These are phyloP conservation scores for Chrysotoxum bicinctum DNA, from an alignment of 2,888 invertebrate genomes.

Conservation along the genomic window DNA sequence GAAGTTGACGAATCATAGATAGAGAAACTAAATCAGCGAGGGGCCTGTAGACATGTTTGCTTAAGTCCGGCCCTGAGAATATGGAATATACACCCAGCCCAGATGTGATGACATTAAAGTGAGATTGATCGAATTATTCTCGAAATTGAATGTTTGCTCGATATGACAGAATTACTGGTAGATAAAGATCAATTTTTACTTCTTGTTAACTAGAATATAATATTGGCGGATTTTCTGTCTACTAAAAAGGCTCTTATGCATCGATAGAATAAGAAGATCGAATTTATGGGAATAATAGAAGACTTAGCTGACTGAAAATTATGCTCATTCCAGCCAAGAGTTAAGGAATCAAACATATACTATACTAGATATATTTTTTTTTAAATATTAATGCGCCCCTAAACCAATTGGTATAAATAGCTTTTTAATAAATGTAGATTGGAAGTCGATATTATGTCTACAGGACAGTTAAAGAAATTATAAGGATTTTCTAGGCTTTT, in stretches of 20 bases:
- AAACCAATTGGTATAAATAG: too few species aligned
- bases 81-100: background rate
- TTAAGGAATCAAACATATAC: too few species aligned
- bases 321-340: too few species aligned
- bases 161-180: constrained; percentile 40
- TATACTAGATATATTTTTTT: too few species aligned
- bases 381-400: too few species aligned
- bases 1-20: too few species aligned
- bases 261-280: background rate
- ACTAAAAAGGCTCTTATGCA: background rate
- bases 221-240: background rate
- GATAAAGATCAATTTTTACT: constrained; percentile 14
- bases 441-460: too few species aligned
- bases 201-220: background rate
- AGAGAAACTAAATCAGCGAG: background rate
- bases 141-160: constrained; percentile 30
- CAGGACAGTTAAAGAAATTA: too few species aligned
- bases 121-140: constrained; percentile 53
- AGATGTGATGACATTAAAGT: constrained; percentile 41
- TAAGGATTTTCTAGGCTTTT: too few species aligned
- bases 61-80: background rate
- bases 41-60: background rate
- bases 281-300: too few species aligned
- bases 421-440: too few species aligned
- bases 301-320: too few species aligned